Evolutionary conservation across 2,797 vertebrate species (phyloP).

Genomic region (Typhlichthys eigenmanni): DNA sequence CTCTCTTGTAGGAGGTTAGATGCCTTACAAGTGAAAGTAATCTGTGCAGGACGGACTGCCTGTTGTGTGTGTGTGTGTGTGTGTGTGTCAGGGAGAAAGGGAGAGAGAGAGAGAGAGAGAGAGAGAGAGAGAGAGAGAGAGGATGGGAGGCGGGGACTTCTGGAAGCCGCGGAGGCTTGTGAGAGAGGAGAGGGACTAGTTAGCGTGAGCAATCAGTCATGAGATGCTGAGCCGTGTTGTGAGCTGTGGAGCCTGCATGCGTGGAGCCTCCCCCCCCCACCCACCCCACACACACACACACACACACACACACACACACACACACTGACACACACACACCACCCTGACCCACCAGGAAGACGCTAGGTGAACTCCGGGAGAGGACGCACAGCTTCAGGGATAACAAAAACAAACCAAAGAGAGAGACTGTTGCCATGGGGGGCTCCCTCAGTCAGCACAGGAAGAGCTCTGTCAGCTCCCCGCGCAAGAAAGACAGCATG

Average conservation of each 20-base stretch:
- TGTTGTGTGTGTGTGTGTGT: conserved; percentile 27
- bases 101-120: background rate
- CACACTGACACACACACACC: background rate
- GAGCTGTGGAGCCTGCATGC: background rate
- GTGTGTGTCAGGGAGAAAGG: conserved; percentile 20
- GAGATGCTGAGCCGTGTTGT: conserved; percentile 16
- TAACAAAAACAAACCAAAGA: conserved; percentile 25
- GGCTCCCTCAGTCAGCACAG: conserved; percentile 70
- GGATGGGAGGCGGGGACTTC: conserved; percentile 58
- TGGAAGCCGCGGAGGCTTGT: background rate
- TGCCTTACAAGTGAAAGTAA: conserved; percentile 42
- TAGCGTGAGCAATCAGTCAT: conserved; percentile 32
- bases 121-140: conserved; percentile 23
- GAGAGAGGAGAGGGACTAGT: conserved; percentile 20
- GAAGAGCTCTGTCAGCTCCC: conserved; percentile 62
- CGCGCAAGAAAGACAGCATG: conserved; percentile 71
- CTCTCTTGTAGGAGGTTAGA: conserved; percentile 19
- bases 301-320: background rate
- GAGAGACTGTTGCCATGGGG: conserved; percentile 64
- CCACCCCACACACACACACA: too few relatives aligned
- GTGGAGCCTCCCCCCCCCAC: conserved; percentile 2
- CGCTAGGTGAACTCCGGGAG: conserved; percentile 43
- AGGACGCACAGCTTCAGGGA: conserved; percentile 34
- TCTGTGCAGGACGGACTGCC: conserved; percentile 6
- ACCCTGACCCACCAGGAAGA: conserved; percentile 36